phyloP scores from a whole-genome alignment of 2,888 invertebrate species.

The Aspidiotus rigidus region DNA sequence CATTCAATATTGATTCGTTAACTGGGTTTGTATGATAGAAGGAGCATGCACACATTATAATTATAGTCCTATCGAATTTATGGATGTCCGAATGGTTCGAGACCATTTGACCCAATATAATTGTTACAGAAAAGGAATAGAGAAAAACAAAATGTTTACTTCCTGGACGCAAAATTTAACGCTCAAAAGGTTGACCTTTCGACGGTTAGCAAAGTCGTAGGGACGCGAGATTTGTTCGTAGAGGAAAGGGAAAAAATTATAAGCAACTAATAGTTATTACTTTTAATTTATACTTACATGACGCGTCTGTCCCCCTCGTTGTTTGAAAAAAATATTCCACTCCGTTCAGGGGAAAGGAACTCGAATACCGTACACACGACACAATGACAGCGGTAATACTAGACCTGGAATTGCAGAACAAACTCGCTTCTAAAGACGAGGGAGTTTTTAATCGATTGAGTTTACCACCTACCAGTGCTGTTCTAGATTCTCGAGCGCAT shows the following conservation, averaged over 20 bases:
- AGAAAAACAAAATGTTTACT: too few species aligned
- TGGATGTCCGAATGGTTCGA: too few species aligned
- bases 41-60: too few species aligned
- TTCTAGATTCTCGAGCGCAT: conserved; percentile 30
- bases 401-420: conserved; percentile 26
- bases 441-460: conserved; percentile 30
- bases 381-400: conserved; percentile 27
- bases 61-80: too few species aligned
- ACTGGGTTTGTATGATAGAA: background rate
- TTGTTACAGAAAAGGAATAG: too few species aligned
- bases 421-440: conserved; percentile 26
- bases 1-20: conserved; percentile 11
- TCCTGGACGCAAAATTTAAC: too few species aligned
- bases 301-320: conserved; percentile 20
- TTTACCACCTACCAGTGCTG: conserved; percentile 30
- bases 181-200: too few species aligned
- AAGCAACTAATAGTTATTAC: too few species aligned
- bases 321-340: conserved; percentile 14
- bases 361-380: conserved; percentile 10
- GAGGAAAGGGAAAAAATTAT: too few species aligned
- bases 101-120: too few species aligned
- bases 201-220: too few species aligned
- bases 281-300: conserved; percentile 18
- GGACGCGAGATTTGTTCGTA: too few species aligned
- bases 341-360: conserved; percentile 23